phyloP scores from a whole-genome alignment of 2,113 vertebrate species.

The Pheucticus melanocephalus region DNA sequence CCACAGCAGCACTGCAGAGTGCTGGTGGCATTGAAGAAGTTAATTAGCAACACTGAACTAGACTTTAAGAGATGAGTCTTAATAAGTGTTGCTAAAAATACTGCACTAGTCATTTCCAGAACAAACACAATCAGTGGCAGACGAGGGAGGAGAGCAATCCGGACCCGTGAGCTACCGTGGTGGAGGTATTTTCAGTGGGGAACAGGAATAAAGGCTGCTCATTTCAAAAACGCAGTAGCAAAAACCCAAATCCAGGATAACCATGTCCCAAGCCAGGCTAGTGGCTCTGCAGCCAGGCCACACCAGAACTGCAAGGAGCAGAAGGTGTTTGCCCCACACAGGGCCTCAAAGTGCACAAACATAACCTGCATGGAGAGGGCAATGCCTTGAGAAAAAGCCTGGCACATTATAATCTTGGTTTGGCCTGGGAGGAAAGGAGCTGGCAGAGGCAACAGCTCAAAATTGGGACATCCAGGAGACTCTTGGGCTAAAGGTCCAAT shows the following conservation, averaged over 20 bases:
- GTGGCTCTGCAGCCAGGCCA: not conserved
- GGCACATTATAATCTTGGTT: not conserved
- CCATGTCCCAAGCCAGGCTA: not conserved
- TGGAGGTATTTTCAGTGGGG: not conserved
- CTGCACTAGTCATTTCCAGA: conserved; percentile 48
- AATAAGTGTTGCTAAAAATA: conserved; percentile 70
- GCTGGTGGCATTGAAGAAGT: conserved; percentile 51
- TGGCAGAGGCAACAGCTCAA: not conserved
- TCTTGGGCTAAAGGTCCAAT: not conserved
- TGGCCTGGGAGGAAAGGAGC: not conserved
- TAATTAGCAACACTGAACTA: conserved; percentile 61
- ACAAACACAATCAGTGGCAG: conserved; percentile 60
- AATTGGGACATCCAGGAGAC: not conserved
- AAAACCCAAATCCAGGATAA: not conserved
- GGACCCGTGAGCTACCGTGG: not conserved
- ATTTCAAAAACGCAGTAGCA: not conserved
- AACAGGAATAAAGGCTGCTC: not conserved
- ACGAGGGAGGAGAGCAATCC: not conserved
- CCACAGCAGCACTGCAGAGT: not conserved
- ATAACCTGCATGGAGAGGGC: not conserved
- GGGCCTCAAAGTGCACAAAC: not conserved
- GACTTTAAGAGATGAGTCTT: conserved; percentile 54
- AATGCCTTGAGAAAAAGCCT: not conserved
- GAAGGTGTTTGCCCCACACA: not conserved
- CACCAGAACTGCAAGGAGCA: not conserved